These are phyloP conservation scores for Exocentrus adspersus DNA, from an alignment of 2,888 invertebrate species.

Conservation along the genomic window DNA sequence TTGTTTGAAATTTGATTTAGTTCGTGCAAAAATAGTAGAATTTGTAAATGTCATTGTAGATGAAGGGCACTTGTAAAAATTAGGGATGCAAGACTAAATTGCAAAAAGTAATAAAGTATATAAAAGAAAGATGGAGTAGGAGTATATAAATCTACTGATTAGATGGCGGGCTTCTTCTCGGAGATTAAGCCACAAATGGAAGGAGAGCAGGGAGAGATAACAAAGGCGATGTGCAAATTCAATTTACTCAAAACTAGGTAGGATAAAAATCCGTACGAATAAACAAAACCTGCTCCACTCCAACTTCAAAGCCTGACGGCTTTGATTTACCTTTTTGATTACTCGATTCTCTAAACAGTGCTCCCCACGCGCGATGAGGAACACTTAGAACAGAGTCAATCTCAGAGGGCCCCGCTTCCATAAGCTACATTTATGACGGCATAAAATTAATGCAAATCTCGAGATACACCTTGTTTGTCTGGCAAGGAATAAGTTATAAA, in stretches of 20 bases:
- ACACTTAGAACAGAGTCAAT: conserved; percentile 41
- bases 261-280: conserved; percentile 59
- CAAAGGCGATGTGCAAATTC: conserved; percentile 59
- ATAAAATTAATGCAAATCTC: conserved; percentile 65
- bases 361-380: conserved; percentile 38
- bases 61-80: not conserved
- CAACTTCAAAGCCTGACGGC: conserved; percentile 55
- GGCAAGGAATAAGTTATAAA: conserved; percentile 60
- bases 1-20: no score
- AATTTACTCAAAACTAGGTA: conserved; percentile 58
- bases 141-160: conserved; percentile 45
- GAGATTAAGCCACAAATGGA: conserved; percentile 55
- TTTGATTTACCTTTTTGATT: conserved; percentile 62
- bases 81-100: not conserved
- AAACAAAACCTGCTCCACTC: conserved; percentile 56
- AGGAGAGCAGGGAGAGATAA: conserved; percentile 53
- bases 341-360: conserved; percentile 52
- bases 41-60: no score
- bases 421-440: conserved; percentile 62
- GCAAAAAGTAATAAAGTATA: conserved; percentile 10
- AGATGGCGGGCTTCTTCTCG: conserved; percentile 47
- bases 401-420: conserved; percentile 44
- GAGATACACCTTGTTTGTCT: conserved; percentile 63
- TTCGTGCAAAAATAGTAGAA: no score
- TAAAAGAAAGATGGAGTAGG: conserved; percentile 7